Evolutionary conservation across 2,888 invertebrate genomes (phyloP).

Genomic region (Oligia strigilis): DNA sequence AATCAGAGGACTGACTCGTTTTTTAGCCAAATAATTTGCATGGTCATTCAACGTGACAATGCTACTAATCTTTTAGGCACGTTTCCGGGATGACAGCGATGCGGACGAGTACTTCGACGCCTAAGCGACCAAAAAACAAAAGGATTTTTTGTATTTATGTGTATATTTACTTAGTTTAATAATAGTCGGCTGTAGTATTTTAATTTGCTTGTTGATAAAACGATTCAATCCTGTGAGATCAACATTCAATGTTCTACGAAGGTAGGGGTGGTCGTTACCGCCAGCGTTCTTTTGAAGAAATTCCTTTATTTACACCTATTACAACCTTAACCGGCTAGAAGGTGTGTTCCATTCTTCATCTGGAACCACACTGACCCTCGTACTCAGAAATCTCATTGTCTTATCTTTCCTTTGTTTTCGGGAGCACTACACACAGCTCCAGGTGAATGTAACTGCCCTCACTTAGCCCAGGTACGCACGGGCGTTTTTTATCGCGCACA

Average conservation of each 20-base stretch:
- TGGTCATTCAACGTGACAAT: too few species aligned
- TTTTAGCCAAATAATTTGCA: too few species aligned
- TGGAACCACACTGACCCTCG: not conserved
- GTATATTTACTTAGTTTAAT: too few species aligned
- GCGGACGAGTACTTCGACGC: too few species aligned
- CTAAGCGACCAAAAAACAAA: too few species aligned
- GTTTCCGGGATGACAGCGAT: too few species aligned
- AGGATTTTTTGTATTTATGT: too few species aligned
- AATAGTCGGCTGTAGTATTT: too few species aligned
- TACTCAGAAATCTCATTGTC: not conserved
- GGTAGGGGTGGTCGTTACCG: not conserved
- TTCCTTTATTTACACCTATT: not conserved
- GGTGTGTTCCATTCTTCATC: slow-evolving; percentile 1
- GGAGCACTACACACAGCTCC: not conserved
- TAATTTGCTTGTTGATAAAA: not conserved
- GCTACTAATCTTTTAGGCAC: too few species aligned
- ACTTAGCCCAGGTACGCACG: too few species aligned
- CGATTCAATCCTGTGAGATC: not conserved
- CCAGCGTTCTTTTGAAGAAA: not conserved
- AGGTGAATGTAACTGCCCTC: not conserved
- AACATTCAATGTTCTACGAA: not conserved
- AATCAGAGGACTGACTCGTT: too few species aligned
- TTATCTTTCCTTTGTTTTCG: slow-evolving; percentile 7
- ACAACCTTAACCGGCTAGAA: not conserved
- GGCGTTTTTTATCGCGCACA: not conserved